Evolutionary conservation across 2,797 vertebrate genomes (phyloP), one percentile per base, ranked within the genome.

Genomic region (Eleutherodactylus coqui): DNA sequence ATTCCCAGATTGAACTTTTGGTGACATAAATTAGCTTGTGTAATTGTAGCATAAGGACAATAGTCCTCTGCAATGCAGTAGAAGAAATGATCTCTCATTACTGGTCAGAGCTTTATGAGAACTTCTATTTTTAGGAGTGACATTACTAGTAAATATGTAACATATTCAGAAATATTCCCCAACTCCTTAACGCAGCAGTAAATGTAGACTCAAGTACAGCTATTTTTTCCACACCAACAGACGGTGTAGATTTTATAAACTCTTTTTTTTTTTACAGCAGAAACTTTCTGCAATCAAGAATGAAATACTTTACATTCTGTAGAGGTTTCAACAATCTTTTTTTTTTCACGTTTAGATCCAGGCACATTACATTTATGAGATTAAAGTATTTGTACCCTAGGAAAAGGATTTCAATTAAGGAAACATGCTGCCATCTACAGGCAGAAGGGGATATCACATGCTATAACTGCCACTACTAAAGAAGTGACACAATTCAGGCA

Each of bases 381-480:
- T 58, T 34, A 24, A 51, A 53, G 47, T 53, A 53, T 41, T 72
- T 32, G 29, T 81, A 21, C 19, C 21, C 2, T 81, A 69, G 43
- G 27, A 38, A 17, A 21, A 9, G 24, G 4, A 27, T 82, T 82
- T 82, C 29, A 38, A n/a, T 36, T 10, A 55, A 82, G 24, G 80
- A 70, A 82, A 72, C 32, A 82, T 82, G 64, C 80, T 82, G 64
- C 80, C 80, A 82, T 82, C 80, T 82, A 72, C 47, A 51, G 80
- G 17, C 5, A n/a, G 10, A 4, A 17, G 32, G 29, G 16, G 5
- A 29, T 36, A 70, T 72, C 21, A 51, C 64, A 82, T 34, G 51
- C 24, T 24, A 24, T 55, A 24, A 17, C 49, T 51, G 49, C 16
- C 5, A 58, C 11, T 58, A 9, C 55, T 58, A 58, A n/a, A 58